A percentile compares a stretch with the other conserved stretches of the same genome.
Conservation (phyloP, 2,113 vertebrate genomes). For the Orthonyx spaldingii region DNA sequence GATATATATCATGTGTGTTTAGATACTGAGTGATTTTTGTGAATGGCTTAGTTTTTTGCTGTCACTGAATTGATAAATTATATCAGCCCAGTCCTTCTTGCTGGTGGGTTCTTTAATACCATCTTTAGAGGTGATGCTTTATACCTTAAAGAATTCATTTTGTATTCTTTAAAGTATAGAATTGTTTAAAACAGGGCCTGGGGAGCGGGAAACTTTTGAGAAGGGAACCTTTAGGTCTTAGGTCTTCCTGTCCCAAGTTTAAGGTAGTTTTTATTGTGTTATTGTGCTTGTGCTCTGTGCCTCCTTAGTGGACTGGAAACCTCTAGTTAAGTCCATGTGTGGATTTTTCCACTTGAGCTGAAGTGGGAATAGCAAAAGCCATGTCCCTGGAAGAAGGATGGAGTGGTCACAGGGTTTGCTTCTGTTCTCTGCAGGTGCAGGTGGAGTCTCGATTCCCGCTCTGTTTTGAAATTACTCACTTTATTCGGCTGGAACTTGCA, state of each 20-base stretch:
- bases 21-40: background rate
- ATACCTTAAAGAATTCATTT: background rate
- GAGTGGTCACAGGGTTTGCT: background rate
- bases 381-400: background rate
- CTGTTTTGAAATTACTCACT: accelerated
- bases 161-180: background rate
- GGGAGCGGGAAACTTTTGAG: too few species aligned
- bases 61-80: background rate
- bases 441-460: background rate
- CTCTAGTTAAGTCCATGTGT: accelerated
- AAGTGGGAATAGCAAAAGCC: background rate
- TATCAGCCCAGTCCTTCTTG: background rate
- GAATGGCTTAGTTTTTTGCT: background rate
- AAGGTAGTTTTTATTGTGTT: background rate
- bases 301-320: background rate
- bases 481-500: background rate
- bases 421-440: background rate
- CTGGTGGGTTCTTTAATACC: background rate
- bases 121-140: background rate
- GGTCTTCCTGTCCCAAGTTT: background rate
- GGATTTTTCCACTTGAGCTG: background rate
- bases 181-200: background rate
- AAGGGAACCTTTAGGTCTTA: background rate
- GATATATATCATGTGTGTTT: background rate
- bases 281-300: background rate